Percentiles rank a stretch among this genome's conserved stretches.
Evolutionary conservation across 2,888 invertebrate species (phyloP).

Genomic region (Microdon myrmicae): DNA sequence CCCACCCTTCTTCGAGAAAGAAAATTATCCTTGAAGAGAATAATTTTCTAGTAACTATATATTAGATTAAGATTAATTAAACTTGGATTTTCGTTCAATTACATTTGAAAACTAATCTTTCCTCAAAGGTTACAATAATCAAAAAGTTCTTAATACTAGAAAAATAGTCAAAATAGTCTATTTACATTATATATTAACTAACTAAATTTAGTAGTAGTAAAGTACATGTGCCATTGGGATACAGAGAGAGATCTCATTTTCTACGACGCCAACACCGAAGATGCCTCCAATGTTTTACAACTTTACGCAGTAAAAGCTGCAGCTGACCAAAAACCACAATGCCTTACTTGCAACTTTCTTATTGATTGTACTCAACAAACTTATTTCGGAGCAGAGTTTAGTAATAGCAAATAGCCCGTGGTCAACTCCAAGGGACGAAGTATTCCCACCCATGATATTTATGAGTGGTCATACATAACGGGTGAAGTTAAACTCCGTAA

Average conservation of each 20-base stretch:
- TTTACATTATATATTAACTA: no score
- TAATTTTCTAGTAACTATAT: no score
- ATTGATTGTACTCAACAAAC: constrained; percentile 60
- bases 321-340: constrained; percentile 69
- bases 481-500: constrained; percentile 59
- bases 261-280: constrained; percentile 82
- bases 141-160: no score
- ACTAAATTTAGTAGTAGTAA: no score
- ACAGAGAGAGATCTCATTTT: constrained; percentile 75
- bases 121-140: no score
- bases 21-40: no score
- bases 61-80: no score
- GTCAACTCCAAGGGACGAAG: constrained; percentile 86
- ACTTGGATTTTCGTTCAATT: no score
- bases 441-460: constrained; percentile 78
- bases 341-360: constrained; percentile 78
- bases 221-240: constrained; percentile 80
- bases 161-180: no score
- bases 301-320: constrained; percentile 76
- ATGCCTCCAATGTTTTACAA: constrained; percentile 82
- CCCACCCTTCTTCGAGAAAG: no score
- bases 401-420: constrained; percentile 76
- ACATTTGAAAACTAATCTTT: no score
- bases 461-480: constrained; percentile 62
- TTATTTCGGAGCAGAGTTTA: constrained; percentile 72